phyloP scores from a whole-genome alignment of 2,888 invertebrate species.

The Rhagonycha fulva region DNA sequence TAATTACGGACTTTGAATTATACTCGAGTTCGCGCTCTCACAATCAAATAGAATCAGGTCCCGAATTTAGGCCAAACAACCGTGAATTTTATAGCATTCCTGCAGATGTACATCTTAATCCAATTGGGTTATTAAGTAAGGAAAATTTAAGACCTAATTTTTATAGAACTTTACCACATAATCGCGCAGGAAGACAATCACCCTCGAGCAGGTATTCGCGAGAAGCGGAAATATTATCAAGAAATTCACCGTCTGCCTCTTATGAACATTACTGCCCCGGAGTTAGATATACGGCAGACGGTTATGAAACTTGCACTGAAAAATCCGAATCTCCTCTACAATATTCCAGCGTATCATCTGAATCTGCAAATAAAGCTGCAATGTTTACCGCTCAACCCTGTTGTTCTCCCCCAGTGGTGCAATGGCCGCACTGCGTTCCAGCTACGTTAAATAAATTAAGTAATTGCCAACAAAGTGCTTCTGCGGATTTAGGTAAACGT shows the following conservation, averaged over 20 bases:
- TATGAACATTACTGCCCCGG: constrained; percentile 62
- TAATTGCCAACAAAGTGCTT: constrained; percentile 31
- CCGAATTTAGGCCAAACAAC: constrained; percentile 44
- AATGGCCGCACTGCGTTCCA: constrained; percentile 61
- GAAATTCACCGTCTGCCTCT: constrained; percentile 53
- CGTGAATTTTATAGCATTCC: constrained; percentile 65
- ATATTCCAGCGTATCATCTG: constrained; percentile 68
- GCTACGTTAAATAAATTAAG: constrained; percentile 41
- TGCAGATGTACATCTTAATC: constrained; percentile 75
- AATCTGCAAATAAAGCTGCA: constrained; percentile 62
- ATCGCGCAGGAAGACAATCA: constrained; percentile 60
- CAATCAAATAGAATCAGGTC: constrained; percentile 15
- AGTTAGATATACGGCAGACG: constrained; percentile 79
- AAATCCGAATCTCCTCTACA: constrained; percentile 39
- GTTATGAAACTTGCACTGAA: constrained; percentile 62
- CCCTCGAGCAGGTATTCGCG: constrained; percentile 62
- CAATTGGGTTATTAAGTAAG: constrained; percentile 75
- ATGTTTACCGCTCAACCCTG: constrained; percentile 48
- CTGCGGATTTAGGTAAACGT: constrained; percentile 56
- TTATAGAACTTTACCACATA: constrained; percentile 80
- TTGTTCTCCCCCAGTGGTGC: constrained; percentile 46
- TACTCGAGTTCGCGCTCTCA: constrained; percentile 50
- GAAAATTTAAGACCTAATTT: constrained; percentile 71
- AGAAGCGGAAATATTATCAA: constrained; percentile 68
- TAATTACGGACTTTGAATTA: constrained; percentile 40